Evolutionary conservation across 2,888 invertebrate species (phyloP).

Genomic region (Callyntrura guangdongensis): DNA sequence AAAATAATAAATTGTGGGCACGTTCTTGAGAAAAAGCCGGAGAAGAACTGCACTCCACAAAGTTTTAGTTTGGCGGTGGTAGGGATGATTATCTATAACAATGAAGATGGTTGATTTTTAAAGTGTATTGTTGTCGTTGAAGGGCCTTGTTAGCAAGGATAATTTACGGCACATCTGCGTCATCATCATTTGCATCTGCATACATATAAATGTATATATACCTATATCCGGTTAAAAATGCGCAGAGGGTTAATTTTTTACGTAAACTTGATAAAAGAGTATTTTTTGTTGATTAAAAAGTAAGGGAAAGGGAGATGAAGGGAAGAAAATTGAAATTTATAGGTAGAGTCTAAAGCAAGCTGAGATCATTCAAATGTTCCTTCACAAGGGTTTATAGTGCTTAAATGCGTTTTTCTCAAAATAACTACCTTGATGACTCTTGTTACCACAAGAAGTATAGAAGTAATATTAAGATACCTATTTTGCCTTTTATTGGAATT

Average conservation of each 20-base stretch:
- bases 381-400: background rate
- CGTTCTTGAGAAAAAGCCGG: constrained; percentile 8
- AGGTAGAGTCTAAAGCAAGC: background rate
- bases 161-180: constrained; percentile 15
- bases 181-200: background rate
- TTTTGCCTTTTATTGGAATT: background rate
- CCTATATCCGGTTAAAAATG: too few relatives aligned
- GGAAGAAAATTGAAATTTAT: constrained; percentile 11
- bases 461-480: too few relatives aligned
- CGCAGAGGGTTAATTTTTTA: background rate
- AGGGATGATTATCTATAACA: background rate
- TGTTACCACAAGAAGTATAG: too few relatives aligned
- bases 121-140: background rate
- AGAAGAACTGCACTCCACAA: background rate
- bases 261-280: too few relatives aligned
- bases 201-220: too few relatives aligned
- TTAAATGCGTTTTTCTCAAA: too few relatives aligned
- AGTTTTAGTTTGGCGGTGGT: background rate
- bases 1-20: constrained; percentile 18
- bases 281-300: too few relatives aligned
- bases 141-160: background rate
- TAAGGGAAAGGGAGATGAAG: background rate
- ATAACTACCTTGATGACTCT: too few relatives aligned
- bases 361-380: too few relatives aligned
- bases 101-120: background rate